Conservation (phyloP, 1,140 invertebrate genomes). For the Varroa destructor region DNA sequence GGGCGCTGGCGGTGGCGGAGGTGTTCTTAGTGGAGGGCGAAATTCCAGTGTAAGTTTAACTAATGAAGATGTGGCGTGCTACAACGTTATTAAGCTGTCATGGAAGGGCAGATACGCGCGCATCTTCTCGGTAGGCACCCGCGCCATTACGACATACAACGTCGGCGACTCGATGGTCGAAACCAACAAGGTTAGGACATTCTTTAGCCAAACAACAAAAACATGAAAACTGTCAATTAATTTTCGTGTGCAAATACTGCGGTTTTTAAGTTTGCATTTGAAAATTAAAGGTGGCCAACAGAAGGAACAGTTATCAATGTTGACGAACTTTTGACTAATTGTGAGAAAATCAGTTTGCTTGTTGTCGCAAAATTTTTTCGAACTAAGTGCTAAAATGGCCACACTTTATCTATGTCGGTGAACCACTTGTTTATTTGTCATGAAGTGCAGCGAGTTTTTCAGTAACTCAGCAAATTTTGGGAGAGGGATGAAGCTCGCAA, state of each 20-base stretch:
- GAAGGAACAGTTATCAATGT: constrained; percentile 34
- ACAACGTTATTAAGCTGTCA: constrained; percentile 84
- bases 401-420: too few relatives aligned
- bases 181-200: constrained; percentile 63
- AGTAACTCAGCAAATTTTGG: too few relatives aligned
- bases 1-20: constrained; percentile 5
- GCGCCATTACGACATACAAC: constrained; percentile 93
- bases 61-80: constrained; percentile 80
- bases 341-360: too few relatives aligned
- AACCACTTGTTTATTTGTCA: too few relatives aligned
- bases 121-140: constrained; percentile 88
- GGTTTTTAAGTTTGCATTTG: constrained; percentile 57
- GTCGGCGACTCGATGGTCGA: constrained; percentile 68
- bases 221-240: neutral
- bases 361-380: too few relatives aligned
- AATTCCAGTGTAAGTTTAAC: constrained; percentile 42
- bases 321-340: constrained; percentile 29
- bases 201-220: neutral
- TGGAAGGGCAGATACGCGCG: constrained; percentile 91
- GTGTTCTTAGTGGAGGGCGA: neutral
- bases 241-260: constrained; percentile 61
- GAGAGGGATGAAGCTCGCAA: too few relatives aligned
- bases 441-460: too few relatives aligned
- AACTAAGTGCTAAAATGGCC: too few relatives aligned
- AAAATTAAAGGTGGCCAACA: constrained; percentile 30